phyloP scores from a whole-genome alignment of 2,797 vertebrate genomes.

The Furcifer pardalis region DNA sequence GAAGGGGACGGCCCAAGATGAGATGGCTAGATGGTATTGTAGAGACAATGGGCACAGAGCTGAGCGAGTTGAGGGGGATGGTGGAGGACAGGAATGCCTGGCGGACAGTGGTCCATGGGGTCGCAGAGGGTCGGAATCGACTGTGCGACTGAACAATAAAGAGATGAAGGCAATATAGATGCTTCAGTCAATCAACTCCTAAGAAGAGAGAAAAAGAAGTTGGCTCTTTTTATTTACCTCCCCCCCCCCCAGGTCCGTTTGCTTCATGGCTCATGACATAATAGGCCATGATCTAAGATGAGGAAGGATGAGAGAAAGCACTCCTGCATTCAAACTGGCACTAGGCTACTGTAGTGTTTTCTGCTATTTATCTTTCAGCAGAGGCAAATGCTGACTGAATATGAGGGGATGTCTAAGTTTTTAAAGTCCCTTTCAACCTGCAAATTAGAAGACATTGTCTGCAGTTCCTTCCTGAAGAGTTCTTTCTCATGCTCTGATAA shows the following conservation, averaged over 20 bases:
- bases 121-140: too few relatives aligned
- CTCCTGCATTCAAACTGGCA: neutral
- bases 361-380: neutral
- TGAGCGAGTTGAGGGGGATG: too few relatives aligned
- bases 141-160: too few relatives aligned
- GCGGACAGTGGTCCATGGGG: too few relatives aligned
- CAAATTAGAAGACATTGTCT: neutral
- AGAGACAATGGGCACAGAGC: too few relatives aligned
- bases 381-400: rapidly evolving
- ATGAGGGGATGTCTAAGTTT: rapidly evolving
- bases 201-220: slow-evolving; percentile 39
- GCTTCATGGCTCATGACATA: neutral
- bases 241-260: rapidly evolving
- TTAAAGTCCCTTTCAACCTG: neutral
- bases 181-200: slow-evolving; percentile 49
- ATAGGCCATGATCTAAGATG: slow-evolving; percentile 14
- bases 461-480: neutral
- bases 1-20: too few relatives aligned
- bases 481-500: neutral
- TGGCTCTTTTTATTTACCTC: too few relatives aligned
- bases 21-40: too few relatives aligned
- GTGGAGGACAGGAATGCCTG: too few relatives aligned
- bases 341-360: neutral
- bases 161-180: neutral
- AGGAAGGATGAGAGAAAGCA: neutral